phyloP scores from a whole-genome alignment of 1,140 invertebrate genomes.

The Plectus sambesii region DNA sequence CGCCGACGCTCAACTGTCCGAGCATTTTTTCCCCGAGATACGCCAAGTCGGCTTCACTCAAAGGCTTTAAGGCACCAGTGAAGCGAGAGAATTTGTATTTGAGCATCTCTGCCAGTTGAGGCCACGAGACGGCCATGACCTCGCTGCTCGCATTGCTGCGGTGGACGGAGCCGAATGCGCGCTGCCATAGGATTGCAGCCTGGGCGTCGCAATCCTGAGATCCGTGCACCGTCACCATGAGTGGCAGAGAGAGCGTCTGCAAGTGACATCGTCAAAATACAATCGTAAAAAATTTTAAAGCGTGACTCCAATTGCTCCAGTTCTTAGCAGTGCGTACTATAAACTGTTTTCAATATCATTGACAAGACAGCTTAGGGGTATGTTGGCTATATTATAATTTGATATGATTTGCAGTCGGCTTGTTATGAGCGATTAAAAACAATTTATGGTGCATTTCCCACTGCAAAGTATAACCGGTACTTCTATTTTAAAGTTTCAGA shows the following conservation, averaged over 20 bases:
- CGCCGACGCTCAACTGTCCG: conserved; percentile 23
- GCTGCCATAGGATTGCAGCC: conserved; percentile 43
- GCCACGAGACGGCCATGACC: conserved; percentile 34
- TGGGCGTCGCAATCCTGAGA: conserved; percentile 46
- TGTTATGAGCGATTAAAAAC: too few species aligned
- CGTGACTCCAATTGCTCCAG: too few species aligned
- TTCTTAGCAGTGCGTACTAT: too few species aligned
- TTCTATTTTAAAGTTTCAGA: too few species aligned
- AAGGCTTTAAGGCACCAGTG: conserved; percentile 36
- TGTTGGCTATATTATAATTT: too few species aligned
- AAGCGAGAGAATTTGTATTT: conserved; percentile 40
- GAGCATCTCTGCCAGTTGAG: conserved; percentile 28
- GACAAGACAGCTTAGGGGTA: too few species aligned
- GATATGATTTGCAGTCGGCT: too few species aligned
- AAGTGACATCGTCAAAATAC: too few species aligned
- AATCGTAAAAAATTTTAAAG: too few species aligned
- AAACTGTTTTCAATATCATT: too few species aligned
- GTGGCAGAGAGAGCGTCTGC: conserved; percentile 37
- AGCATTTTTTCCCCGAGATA: conserved; percentile 41
- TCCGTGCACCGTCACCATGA: conserved; percentile 45
- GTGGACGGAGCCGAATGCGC: conserved; percentile 41
- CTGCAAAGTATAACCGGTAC: too few species aligned
- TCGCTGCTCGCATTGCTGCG: conserved; percentile 26
- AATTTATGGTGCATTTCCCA: too few species aligned
- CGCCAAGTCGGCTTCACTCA: conserved; percentile 34